phyloP scores from a whole-genome alignment of 2,888 invertebrate genomes.

The Acanthosoma haemorrhoidale region DNA sequence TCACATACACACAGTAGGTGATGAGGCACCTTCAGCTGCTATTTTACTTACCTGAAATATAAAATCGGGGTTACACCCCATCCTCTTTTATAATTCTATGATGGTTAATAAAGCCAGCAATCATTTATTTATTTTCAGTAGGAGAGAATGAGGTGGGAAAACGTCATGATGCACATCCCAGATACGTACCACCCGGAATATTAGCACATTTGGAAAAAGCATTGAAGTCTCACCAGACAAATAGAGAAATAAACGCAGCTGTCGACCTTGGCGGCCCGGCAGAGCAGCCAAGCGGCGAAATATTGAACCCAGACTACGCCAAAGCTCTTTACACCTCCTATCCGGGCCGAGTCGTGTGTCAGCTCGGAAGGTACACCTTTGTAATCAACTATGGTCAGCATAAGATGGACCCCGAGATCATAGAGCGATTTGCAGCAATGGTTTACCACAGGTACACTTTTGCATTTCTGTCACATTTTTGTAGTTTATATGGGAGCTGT shows the following conservation, averaged over 20 bases:
- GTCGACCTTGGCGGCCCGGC: not conserved
- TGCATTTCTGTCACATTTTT: no score
- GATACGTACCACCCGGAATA: not conserved
- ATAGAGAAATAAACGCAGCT: not conserved
- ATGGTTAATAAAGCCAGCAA: no score
- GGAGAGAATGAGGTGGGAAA: not conserved
- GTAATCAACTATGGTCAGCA: conserved; percentile 24
- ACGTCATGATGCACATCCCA: not conserved
- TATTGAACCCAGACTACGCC: not conserved
- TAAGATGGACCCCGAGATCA: conserved; percentile 20
- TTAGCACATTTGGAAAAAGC: not conserved
- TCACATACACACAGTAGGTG: no score
- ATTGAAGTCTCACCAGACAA: not conserved
- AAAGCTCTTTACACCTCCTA: conserved; percentile 4
- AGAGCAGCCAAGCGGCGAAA: not conserved
- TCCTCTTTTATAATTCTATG: no score
- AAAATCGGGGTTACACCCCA: no score
- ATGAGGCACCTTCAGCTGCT: no score
- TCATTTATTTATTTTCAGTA: not conserved
- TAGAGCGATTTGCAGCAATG: conserved; percentile 26
- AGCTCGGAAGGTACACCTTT: conserved; percentile 18
- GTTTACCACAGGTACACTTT: conserved; percentile 11
- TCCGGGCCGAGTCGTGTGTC: conserved; percentile 12
- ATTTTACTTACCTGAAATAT: no score
- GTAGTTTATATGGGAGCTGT: no score